Percentiles rank a stretch among this genome's conserved stretches.
Evolutionary conservation across 2,113 vertebrate species (phyloP).

Genomic region (Nesoenas mayeri): DNA sequence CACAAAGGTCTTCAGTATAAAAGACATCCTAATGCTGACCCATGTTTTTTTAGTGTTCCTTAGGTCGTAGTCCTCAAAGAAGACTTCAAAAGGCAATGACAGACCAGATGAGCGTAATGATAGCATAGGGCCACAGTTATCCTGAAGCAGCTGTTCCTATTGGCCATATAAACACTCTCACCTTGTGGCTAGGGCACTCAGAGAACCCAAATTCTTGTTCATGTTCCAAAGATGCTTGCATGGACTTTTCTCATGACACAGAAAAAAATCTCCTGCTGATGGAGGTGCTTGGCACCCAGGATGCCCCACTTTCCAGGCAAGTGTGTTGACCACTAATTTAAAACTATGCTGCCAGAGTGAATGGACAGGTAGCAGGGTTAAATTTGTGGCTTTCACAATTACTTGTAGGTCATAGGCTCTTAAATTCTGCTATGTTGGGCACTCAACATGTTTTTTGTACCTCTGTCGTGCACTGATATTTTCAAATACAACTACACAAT

Average conservation of each 20-base stretch:
- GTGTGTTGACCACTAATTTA: neutral
- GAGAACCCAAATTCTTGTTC: neutral
- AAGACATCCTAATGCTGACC: neutral
- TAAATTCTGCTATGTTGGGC: neutral
- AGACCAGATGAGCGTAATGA: neutral
- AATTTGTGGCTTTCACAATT: neutral
- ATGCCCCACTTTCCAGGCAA: neutral
- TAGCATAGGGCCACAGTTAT: neutral
- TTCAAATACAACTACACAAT: neutral
- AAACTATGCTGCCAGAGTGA: neutral
- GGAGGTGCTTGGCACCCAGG: neutral
- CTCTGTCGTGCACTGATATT: accelerated
- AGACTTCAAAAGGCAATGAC: neutral
- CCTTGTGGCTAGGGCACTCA: neutral
- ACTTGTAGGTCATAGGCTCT: neutral
- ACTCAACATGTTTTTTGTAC: neutral
- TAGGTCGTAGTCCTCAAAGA: neutral
- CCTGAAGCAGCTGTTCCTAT: neutral
- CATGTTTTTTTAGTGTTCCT: neutral
- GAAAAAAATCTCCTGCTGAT: neutral
- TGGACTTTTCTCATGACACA: neutral
- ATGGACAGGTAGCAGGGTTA: neutral
- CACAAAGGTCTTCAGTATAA: neutral
- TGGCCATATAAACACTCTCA: neutral
- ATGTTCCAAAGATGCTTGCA: neutral